These are phyloP conservation scores for Crocodylus rhombifer DNA, from an alignment of 2,797 vertebrate species.

Conservation along the genomic window DNA sequence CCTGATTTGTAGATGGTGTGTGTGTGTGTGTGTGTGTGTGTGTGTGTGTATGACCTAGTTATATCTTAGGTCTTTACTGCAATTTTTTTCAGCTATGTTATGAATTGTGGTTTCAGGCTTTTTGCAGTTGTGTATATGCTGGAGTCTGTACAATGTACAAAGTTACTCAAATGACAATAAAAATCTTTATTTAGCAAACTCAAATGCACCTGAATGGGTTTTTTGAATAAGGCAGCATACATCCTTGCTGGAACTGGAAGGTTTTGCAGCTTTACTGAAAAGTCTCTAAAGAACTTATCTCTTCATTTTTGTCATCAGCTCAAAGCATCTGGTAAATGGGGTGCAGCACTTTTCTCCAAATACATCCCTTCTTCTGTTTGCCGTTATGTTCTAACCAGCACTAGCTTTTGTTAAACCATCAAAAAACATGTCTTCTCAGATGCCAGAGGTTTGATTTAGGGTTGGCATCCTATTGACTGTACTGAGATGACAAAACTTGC, in stretches of 20 bases:
- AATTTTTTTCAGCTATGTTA: neutral
- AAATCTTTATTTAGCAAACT: neutral
- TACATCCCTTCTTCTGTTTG: neutral
- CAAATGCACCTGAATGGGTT: neutral
- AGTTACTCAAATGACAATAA: neutral
- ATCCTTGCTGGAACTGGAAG: neutral
- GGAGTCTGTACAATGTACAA: fast-evolving
- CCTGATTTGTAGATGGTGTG: fast-evolving
- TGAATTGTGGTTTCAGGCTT: neutral
- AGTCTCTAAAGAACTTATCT: neutral
- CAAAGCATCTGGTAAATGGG: neutral
- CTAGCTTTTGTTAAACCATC: constrained; percentile 15
- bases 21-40: neutral
- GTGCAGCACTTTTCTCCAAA: neutral
- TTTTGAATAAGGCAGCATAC: neutral
- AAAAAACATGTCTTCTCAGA: neutral
- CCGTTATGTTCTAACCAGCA: neutral
- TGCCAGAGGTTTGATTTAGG: neutral
- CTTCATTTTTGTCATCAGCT: neutral
- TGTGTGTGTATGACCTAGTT: no score
- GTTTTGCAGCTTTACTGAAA: neutral
- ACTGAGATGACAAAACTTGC: neutral
- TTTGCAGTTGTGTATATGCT: fast-evolving
- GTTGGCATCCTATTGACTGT: neutral
- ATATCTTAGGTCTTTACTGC: neutral